A percentile compares a stretch with the other conserved stretches of the same genome.
Evolutionary conservation across 2,113 vertebrate species (phyloP).

Genomic region (Chloropsis hardwickii): DNA sequence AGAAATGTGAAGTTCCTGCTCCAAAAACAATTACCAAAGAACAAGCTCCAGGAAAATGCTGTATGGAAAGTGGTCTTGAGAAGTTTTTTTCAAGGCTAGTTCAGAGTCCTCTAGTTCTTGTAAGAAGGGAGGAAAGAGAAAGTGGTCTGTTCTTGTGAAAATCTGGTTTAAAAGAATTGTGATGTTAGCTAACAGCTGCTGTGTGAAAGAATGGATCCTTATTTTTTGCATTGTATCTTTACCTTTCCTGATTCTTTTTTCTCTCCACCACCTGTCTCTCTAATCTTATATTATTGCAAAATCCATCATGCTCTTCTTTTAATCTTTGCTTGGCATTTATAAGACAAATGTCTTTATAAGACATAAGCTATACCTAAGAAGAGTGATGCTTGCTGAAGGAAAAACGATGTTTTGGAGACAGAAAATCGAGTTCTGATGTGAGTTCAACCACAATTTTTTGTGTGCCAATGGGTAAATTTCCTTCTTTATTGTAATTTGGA

Average conservation of each 20-base stretch:
- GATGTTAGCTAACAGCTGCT: not conserved
- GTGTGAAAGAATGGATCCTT: not conserved
- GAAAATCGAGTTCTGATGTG: not conserved
- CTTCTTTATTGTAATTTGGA: not conserved
- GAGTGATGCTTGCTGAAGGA: not conserved
- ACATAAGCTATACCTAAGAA: not conserved
- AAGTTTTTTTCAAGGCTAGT: not conserved
- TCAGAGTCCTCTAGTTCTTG: not conserved
- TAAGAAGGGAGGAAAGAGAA: not conserved
- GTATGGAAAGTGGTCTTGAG: constrained; percentile 22
- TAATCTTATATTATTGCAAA: not conserved
- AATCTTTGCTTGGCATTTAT: not conserved
- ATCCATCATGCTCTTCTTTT: not conserved
- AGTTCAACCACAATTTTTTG: not conserved
- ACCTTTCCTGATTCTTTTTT: not conserved
- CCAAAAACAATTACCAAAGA: not conserved
- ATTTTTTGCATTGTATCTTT: not conserved
- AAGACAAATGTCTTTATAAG: not conserved
- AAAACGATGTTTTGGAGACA: not conserved
- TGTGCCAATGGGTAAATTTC: not conserved
- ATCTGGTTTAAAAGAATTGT: not conserved
- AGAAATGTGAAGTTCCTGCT: constrained; percentile 21
- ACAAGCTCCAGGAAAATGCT: constrained; percentile 25
- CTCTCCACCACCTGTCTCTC: not conserved
- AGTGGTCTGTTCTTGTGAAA: not conserved